Base-by-base conservation (phyloP, 92 coral and sea anemone species). In the Hydrozoanthus gracilis region DNA sequence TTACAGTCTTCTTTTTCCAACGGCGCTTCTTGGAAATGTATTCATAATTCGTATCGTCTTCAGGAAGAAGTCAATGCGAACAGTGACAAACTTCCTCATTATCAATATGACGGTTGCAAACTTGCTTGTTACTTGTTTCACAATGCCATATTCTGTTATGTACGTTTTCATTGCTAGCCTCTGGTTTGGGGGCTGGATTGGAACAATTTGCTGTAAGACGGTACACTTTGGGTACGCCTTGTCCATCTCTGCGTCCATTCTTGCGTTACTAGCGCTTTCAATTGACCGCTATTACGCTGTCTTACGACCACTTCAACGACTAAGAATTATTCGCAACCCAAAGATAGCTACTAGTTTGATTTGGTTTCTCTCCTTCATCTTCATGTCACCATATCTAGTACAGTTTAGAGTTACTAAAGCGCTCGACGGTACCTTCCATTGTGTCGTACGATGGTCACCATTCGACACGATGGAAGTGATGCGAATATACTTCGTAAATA, bases 91-190 rank as follows among this genome's bases (percentile, higher is more conserved):
- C 78, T 80, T 90, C 56, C 94, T 94, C 9, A 88, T 94, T 5
- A 92, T 94, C 47, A 94, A 94, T 80, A 94, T 94, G 98, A 92
- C 92, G 45, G 94, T 94, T 62, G 98, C 94, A 0, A 94, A 94
- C 86, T 76, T 94, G 13, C 72, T 94, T 3, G 95, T 94, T 1
- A 85, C 98, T 0, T 75, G 86, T 74, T 88, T 94, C 62, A 92
- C 91, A 3, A 94, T 94, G 98, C 98, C 95, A 7, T 91, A 87
- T 84, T 92, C 95, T 6, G 91, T 90, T 4, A 44, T 88, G 14
- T 88, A 85, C 44, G 71, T 92, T n/a, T 94, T 61, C 74, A 64
- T 88, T 5, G 51, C 87, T 3, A 70, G 55, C 17, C 73, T 45
- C 8, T 94, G 98, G 98, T 47, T 94, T 49, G 86, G 93, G 3